These are phyloP conservation scores for Diabrotica balteata DNA, from an alignment of 2,888 invertebrate species.

Conservation along the genomic window DNA sequence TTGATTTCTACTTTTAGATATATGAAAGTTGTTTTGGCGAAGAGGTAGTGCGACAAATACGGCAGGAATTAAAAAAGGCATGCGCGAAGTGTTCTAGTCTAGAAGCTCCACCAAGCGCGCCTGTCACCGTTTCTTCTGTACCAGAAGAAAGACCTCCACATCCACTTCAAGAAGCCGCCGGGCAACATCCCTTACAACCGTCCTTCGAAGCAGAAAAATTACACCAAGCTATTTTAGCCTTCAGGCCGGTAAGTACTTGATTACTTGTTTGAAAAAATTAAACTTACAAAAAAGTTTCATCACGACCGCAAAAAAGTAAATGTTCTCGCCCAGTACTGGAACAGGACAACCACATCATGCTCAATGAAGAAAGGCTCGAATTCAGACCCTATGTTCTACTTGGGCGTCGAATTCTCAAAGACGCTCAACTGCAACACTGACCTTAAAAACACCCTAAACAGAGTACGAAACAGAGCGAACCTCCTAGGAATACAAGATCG, in stretches of 20 bases:
- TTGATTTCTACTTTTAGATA: constrained; percentile 60
- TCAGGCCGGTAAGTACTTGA: constrained; percentile 60
- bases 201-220: constrained; percentile 62
- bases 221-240: constrained; percentile 65
- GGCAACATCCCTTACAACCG: constrained; percentile 38
- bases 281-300: too few species aligned
- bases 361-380: too few species aligned
- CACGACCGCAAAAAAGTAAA: too few species aligned
- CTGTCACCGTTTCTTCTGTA: constrained; percentile 35
- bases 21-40: constrained; percentile 76
- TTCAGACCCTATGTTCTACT: too few species aligned
- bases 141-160: constrained; percentile 33
- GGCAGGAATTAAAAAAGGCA: constrained; percentile 72
- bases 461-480: too few species aligned
- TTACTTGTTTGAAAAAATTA: too few species aligned
- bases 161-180: constrained; percentile 1
- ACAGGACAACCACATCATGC: too few species aligned
- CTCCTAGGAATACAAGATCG: too few species aligned
- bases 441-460: too few species aligned
- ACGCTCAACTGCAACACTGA: too few species aligned
- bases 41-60: constrained; percentile 71
- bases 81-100: constrained; percentile 69
- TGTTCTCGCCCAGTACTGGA: too few species aligned
- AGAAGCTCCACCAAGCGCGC: constrained; percentile 57
- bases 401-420: too few species aligned